phyloP scores from a whole-genome alignment of 2,888 invertebrate genomes.

The Nemurella pictetii region DNA sequence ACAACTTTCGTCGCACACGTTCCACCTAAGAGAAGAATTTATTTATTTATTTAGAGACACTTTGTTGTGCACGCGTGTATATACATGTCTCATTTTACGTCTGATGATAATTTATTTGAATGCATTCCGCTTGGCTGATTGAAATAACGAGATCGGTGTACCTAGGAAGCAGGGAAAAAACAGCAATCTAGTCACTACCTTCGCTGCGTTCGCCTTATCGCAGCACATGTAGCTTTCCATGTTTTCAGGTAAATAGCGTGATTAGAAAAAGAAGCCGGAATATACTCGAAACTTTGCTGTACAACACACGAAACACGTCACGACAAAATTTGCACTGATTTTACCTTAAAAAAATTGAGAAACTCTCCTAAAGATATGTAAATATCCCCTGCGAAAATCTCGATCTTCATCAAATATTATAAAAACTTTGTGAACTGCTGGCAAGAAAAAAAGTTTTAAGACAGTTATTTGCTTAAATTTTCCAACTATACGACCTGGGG shows the following conservation, averaged over 20 bases:
- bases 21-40: neutral
- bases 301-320: too few species aligned
- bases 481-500: too few species aligned
- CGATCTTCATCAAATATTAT: too few species aligned
- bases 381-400: too few species aligned
- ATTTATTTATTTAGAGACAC: neutral
- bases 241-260: neutral
- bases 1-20: neutral
- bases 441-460: too few species aligned
- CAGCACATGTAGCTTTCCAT: neutral
- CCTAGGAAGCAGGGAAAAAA: neutral
- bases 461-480: too few species aligned
- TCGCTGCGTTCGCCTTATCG: neutral
- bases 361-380: too few species aligned
- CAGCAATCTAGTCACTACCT: neutral
- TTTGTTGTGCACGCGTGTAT: neutral
- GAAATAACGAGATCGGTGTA: neutral
- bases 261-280: neutral
- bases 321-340: too few species aligned
- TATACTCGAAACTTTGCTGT: too few species aligned
- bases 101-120: slow-evolving; percentile 11
- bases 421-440: too few species aligned
- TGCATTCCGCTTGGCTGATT: neutral
- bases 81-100: neutral
- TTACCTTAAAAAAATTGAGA: too few species aligned